Evolutionary conservation across 2,888 invertebrate genomes (phyloP).

Genomic region (Cephalotes varians): DNA sequence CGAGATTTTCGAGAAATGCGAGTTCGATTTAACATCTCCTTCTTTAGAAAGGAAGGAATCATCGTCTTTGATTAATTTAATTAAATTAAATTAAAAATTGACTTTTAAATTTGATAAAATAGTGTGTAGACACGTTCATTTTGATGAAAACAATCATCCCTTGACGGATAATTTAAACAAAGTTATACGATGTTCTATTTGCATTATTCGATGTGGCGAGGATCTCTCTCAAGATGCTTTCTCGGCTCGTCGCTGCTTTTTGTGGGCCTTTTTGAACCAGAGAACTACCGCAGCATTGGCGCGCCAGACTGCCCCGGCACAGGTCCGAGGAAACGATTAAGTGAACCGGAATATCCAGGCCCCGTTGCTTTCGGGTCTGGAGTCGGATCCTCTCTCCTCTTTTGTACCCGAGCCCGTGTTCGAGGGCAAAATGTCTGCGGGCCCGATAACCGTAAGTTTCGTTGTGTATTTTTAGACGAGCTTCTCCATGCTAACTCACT

Average conservation of each 20-base stretch:
- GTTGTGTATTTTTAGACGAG: conserved; percentile 60
- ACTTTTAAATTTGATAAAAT: background rate
- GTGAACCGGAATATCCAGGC: conserved; percentile 81
- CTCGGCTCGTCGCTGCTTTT: conserved; percentile 15
- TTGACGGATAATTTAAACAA: background rate
- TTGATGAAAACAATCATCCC: background rate
- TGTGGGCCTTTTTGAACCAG: conserved; percentile 39
- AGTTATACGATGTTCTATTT: conserved; percentile 1
- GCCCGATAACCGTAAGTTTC: conserved; percentile 55
- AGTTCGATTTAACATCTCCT: too few relatives aligned
- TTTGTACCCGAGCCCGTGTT: conserved; percentile 33
- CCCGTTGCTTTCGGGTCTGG: conserved; percentile 77
- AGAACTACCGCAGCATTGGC: background rate
- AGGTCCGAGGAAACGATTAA: conserved; percentile 80
- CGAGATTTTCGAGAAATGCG: too few relatives aligned
- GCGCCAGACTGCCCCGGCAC: conserved; percentile 57
- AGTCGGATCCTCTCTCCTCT: conserved; percentile 60
- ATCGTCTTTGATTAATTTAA: too few relatives aligned
- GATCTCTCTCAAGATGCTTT: conserved; percentile 10
- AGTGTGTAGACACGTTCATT: background rate
- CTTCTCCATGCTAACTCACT: background rate
- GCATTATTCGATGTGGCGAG: background rate
- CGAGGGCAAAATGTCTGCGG: conserved; percentile 54
- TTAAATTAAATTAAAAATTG: too few relatives aligned
- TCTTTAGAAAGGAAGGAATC: too few relatives aligned